Evolutionary conservation across 2,888 invertebrate genomes (phyloP).

Genomic region (Nemurella pictetii): DNA sequence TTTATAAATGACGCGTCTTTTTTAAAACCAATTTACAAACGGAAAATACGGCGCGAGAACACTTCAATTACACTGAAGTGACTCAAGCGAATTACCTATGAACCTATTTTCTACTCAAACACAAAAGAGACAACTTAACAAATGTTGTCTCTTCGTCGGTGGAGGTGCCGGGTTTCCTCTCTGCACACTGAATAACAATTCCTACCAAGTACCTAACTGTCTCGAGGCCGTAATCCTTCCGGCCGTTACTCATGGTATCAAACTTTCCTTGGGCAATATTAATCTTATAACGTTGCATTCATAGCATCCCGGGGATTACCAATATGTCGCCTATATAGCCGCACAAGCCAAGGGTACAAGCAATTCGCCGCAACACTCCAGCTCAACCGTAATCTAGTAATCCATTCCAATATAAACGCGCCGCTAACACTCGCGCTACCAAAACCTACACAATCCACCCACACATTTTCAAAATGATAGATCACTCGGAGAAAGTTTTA

Average conservation of each 20-base stretch:
- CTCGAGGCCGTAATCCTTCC: too few species aligned
- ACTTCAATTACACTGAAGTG: background rate
- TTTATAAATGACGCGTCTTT: background rate
- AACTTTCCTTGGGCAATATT: background rate
- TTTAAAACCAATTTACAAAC: background rate
- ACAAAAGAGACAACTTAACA: background rate
- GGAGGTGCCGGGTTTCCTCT: background rate
- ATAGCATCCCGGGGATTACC: background rate
- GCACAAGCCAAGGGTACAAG: background rate
- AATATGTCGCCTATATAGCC: background rate
- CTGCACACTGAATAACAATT: too few species aligned
- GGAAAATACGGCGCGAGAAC: background rate
- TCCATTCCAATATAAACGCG: background rate
- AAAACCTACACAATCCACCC: background rate
- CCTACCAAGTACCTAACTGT: too few species aligned
- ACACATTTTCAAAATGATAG: background rate
- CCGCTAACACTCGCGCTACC: background rate
- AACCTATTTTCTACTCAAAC: background rate
- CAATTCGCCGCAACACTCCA: background rate
- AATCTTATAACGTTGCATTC: background rate
- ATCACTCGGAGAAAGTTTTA: background rate
- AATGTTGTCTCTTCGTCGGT: background rate
- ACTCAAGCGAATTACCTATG: background rate
- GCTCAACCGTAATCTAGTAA: background rate
- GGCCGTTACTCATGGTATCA: background rate